A percentile compares a stretch with the other conserved stretches of the same genome.
phyloP scores from a whole-genome alignment of 2,888 invertebrate genomes.

The Hymenopus coronatus region DNA sequence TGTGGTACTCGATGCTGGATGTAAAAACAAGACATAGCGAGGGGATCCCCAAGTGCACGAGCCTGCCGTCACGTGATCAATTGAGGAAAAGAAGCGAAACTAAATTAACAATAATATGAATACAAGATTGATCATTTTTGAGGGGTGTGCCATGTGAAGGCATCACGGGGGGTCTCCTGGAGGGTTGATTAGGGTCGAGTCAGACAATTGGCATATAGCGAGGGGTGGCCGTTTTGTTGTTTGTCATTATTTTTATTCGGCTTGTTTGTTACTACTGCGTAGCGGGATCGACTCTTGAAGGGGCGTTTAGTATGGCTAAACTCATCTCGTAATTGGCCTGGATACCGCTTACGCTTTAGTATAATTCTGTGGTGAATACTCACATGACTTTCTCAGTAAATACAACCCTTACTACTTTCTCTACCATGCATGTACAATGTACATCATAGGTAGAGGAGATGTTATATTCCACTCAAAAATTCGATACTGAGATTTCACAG shows the following conservation, averaged over 20 bases:
- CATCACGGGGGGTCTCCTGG: constrained; percentile 17
- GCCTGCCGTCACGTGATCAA: not conserved
- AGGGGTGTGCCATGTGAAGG: constrained; percentile 11
- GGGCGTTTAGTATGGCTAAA: not conserved
- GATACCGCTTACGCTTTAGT: not conserved
- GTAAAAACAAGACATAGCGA: not conserved
- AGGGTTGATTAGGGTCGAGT: constrained; percentile 1
- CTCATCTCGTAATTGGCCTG: not conserved
- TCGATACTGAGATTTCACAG: too few species aligned
- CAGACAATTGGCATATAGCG: not conserved
- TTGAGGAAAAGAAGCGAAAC: constrained; percentile 8
- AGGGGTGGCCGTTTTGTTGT: not conserved
- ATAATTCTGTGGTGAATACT: too few species aligned
- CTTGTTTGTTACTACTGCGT: not conserved
- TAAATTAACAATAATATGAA: constrained; percentile 23
- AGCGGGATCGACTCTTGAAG: not conserved
- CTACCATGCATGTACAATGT: too few species aligned
- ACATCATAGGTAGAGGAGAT: too few species aligned
- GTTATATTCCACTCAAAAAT: too few species aligned
- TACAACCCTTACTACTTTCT: too few species aligned
- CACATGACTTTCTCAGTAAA: too few species aligned
- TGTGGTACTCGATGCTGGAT: not conserved
- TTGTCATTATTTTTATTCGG: not conserved
- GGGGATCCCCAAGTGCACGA: not conserved
- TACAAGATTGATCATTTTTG: constrained; percentile 19